Base-by-base conservation (phyloP, 2,888 invertebrate genomes). In the Polietes domitor region DNA sequence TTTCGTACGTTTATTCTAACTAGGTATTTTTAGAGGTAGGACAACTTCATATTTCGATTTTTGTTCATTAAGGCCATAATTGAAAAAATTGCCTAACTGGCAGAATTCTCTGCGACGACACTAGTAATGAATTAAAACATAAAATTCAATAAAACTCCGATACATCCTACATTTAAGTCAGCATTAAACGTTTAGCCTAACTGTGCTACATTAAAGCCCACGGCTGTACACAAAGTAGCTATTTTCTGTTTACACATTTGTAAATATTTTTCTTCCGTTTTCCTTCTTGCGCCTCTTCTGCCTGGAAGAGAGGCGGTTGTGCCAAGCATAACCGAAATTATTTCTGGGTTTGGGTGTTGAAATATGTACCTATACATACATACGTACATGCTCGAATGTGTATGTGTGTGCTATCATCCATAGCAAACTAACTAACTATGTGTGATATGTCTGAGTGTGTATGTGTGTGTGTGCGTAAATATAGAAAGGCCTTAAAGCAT, bases 401-500 rank as follows among this genome's bases (percentile, higher is more conserved):
- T 2, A 19, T 50, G 19, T 6, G 10, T 21, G 53, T 53, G 7
- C n/a, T 15, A 47, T 15, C n/a, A 47, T 61, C 15, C 3, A 26
- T 9, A 58, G 61, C 61, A 32, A 17, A n/a, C 28, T 9, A 58
- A 32, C 61, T 61, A 17, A n/a, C 28, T 61, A 61, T 15, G 2
- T 24, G 15, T 5, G 58, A 58, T 24, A 58, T 61, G 5, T 53
- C 17, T 53, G 17, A 53, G 50, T 15, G 15, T 26, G 3, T 47
- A 4, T 58, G 26, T 12, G 17, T 28, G 32, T 7, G n/a, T 61
- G n/a, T 61, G 61, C n/a, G 58, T 2, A 26, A 15, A 10, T 53
- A 53, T 53, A 7, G 21, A 21, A 41, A 65, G 21, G 24, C 43
- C 68, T 68, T 43, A 21, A 68, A 68, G 68, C 24, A 12, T 21